phyloP scores from a whole-genome alignment of 2,113 vertebrate species.

The Paedocypris sp. region DNA sequence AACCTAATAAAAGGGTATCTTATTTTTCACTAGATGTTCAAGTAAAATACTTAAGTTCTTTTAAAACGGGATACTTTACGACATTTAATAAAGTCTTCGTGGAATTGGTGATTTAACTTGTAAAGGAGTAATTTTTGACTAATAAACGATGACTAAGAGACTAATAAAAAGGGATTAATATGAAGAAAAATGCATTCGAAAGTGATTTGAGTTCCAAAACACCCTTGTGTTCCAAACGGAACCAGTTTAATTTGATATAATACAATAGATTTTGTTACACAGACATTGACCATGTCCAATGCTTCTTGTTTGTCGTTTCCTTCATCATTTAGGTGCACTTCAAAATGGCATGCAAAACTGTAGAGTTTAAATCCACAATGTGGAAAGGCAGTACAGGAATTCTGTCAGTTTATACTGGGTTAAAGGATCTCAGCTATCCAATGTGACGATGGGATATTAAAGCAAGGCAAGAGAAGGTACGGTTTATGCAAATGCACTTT shows the following conservation, averaged over 20 bases:
- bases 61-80: no score
- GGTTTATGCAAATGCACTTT: not conserved
- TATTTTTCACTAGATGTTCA: no score
- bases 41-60: no score
- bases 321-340: conserved; percentile 38
- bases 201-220: conserved; percentile 1
- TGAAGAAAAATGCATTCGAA: not conserved
- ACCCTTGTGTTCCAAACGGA: conserved; percentile 46
- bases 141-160: no score
- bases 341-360: conserved; percentile 57
- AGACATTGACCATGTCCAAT: conserved; percentile 38
- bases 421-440: not conserved
- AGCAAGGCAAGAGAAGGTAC: conserved; percentile 15
- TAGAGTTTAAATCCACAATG: conserved; percentile 37
- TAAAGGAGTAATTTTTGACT: no score
- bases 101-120: no score
- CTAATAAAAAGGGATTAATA: no score
- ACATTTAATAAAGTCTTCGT: no score
- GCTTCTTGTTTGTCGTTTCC: conserved; percentile 21
- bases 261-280: conserved; percentile 52
- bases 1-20: no score
- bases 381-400: conserved; percentile 35
- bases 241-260: conserved; percentile 61
- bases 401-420: conserved; percentile 19
- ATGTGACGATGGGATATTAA: not conserved